Evolutionary conservation across 1,140 invertebrate genomes (phyloP).

Genomic region (Drosophila kurseongensis): DNA sequence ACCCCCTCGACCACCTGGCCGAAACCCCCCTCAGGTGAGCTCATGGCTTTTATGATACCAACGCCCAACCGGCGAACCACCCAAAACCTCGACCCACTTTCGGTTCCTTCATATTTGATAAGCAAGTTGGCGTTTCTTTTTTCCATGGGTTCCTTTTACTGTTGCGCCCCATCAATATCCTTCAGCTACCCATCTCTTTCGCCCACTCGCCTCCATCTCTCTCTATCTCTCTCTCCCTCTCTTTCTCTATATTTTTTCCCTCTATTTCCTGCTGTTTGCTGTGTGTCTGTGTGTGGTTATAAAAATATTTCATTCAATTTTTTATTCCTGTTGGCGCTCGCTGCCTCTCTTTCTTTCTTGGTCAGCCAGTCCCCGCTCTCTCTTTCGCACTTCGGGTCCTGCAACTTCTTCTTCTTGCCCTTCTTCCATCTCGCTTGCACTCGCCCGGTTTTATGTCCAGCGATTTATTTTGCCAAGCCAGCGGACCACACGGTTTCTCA

Average conservation of each 20-base stretch:
- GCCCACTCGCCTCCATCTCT: conserved; percentile 4
- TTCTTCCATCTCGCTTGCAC: conserved; percentile 53
- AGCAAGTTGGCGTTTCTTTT: conserved; percentile 62
- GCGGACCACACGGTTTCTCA: conserved; percentile 72
- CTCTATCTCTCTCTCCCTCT: background rate
- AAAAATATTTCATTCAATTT: conserved; percentile 83
- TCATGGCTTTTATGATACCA: conserved; percentile 77
- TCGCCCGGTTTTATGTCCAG: conserved; percentile 65
- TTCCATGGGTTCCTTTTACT: conserved; percentile 51
- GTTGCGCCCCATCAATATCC: conserved; percentile 79
- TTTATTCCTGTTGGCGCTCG: conserved; percentile 62
- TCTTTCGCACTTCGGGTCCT: conserved; percentile 24
- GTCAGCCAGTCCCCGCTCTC: conserved; percentile 13
- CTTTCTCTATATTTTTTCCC: conserved; percentile 11
- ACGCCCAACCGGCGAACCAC: conserved; percentile 12
- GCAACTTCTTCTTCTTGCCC: conserved; percentile 7
- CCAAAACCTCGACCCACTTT: conserved; percentile 60
- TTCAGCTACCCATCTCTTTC: conserved; percentile 28
- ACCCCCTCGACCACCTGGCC: conserved; percentile 4
- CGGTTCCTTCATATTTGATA: conserved; percentile 81
- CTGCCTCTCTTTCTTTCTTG: conserved; percentile 27
- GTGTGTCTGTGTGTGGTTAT: conserved; percentile 61
- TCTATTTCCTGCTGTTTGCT: conserved; percentile 32
- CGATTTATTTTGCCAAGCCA: conserved; percentile 75
- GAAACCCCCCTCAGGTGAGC: conserved; percentile 48